Base-by-base conservation (phyloP, 2,888 invertebrate species). In the Lasioglossum figueresi region DNA sequence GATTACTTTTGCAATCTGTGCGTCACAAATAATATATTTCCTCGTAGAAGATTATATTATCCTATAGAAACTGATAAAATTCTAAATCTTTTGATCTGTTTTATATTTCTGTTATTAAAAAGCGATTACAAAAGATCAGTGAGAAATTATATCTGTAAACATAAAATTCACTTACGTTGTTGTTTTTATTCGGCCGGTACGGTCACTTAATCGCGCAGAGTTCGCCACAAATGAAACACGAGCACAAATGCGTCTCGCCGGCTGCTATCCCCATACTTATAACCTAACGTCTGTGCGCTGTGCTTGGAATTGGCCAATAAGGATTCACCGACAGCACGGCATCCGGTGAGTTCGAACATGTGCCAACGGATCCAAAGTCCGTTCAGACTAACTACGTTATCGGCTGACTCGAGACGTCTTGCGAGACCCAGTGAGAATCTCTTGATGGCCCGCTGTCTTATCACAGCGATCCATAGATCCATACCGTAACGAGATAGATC, bases 281-380 rank as follows among this genome's bases (percentile, higher is more conserved):
- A 91, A 87, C 79, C 75, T 75, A 48, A n/a, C 82, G 88, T 85
- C 85, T 91, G 91, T 86, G 91, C 88, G 85, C 66, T 88, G 72
- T 70, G 82, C 48, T 70, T 40, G 56, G 48, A 80, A 84, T 83
- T 23, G 70, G 63, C 89, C 90, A 90, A 90, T 90, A 80, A 63
- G 71, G 76, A 70, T 45, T 37, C 43, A 52, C 31, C 66, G 40
- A 19, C 23, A 74, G 75, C 43, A 72, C 16, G 63, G 71, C 70
- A 68, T 70, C 74, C 40, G 56, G 68, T 52, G 66, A 27, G 48
- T 70, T 77, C 74, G 34, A 27, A n/a, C 66, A 80, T 75, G 77
- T 76, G 75, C 63, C 52, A 59, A 40, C 40, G 79, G 59, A 63
- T 85, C 59, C 87, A 88, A 89, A 88, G 89, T 90, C 77, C 89